Evolutionary conservation across 1,140 invertebrate genomes (phyloP).

Genomic region (Drosophila nebulosa): DNA sequence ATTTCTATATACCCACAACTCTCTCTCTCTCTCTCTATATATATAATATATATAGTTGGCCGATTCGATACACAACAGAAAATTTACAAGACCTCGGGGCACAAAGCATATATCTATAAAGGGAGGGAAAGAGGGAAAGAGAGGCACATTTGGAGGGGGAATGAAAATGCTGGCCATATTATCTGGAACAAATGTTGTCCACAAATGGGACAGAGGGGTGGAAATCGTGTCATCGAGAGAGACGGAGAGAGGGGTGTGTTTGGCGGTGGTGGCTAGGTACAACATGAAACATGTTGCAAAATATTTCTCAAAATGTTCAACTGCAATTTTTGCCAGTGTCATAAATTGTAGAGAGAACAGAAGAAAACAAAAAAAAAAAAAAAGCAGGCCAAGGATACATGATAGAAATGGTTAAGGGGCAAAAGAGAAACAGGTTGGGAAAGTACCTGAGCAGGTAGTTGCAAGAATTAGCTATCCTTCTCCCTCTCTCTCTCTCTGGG

Average conservation of each 20-base stretch:
- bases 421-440: slow-evolving; percentile 55
- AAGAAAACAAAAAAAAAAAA: too few species aligned
- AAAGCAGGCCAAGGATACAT: slow-evolving; percentile 3
- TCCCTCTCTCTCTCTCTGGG: background rate
- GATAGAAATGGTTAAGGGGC: slow-evolving; percentile 13
- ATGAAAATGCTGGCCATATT: slow-evolving; percentile 56
- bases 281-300: slow-evolving; percentile 71
- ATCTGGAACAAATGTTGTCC: slow-evolving; percentile 65
- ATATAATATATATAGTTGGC: background rate
- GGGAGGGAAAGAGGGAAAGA: background rate
- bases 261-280: slow-evolving; percentile 33
- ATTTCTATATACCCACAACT: background rate
- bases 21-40: too few species aligned
- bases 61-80: background rate
- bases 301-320: slow-evolving; percentile 52
- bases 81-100: background rate
- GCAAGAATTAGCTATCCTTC: background rate
- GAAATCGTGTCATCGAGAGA: slow-evolving; percentile 3
- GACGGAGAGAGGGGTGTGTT: background rate
- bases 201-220: slow-evolving; percentile 41
- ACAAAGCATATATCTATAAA: background rate
- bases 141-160: background rate
- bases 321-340: slow-evolving; percentile 60
- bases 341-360: slow-evolving; percentile 56
- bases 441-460: slow-evolving; percentile 66